Evolutionary conservation across 2,797 vertebrate genomes (phyloP).

Genomic region (Intellagama lesueurii): DNA sequence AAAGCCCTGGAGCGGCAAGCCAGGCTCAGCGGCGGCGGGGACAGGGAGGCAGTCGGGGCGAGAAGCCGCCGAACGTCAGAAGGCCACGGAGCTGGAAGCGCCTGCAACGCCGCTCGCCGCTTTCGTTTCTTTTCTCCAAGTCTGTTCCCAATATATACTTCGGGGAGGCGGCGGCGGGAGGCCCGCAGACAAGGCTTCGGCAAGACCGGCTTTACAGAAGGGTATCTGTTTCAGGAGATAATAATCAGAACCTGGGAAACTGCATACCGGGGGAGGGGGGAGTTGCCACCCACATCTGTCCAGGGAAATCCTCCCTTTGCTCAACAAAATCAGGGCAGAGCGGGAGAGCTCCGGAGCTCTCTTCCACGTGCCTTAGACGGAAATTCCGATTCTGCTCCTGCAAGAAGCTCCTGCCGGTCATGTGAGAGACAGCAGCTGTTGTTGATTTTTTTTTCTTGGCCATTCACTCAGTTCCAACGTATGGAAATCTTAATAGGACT

Average conservation of each 20-base stretch:
- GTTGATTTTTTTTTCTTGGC: too few species aligned
- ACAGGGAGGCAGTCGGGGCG: slow-evolving; percentile 26
- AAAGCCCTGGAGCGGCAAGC: not conserved
- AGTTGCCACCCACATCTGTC: not conserved
- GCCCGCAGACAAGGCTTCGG: not conserved
- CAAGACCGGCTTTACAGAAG: not conserved
- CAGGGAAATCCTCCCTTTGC: too few species aligned
- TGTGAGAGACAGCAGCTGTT: too few species aligned
- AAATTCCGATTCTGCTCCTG: not conserved
- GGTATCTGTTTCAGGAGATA: slow-evolving; percentile 1
- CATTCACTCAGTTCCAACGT: too few species aligned
- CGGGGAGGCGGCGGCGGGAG: not conserved
- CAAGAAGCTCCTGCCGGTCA: too few species aligned
- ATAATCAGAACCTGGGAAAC: slow-evolving; percentile 8
- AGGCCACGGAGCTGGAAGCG: not conserved
- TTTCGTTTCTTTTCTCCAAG: not conserved
- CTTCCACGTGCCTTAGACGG: not conserved
- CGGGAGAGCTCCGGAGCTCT: not conserved
- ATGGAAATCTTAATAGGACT: too few species aligned
- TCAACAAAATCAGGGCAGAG: too few species aligned
- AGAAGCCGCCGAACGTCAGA: not conserved
- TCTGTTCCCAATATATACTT: slow-evolving; percentile 15
- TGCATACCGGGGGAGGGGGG: rapidly evolving
- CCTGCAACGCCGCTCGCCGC: not conserved
- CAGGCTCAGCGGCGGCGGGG: too few species aligned